Evolutionary conservation across 2,888 invertebrate genomes (phyloP), one percentile per base, ranked within the genome.

Genomic region (Drosophila emarginata): DNA sequence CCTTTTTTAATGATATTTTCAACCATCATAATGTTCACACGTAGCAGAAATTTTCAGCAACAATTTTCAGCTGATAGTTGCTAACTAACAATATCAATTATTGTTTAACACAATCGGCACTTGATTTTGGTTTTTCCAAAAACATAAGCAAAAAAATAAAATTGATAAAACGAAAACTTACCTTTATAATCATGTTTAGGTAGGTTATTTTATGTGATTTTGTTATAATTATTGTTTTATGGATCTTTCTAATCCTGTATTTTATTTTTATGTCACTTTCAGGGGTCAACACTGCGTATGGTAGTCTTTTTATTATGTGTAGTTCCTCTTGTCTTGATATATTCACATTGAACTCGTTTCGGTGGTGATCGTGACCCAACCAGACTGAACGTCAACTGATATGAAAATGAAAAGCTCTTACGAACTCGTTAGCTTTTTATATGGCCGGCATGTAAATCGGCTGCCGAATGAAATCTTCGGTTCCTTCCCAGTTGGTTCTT

Each of bases 391-490:
- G 83, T 80, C 77, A 68, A 71, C 72, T 87, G 71, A 81, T 79
- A 80, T 78, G 74, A 78, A 88, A 90, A 89, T 90, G 90, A 85
- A 84, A 78, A 83, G 83, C 78, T 69, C 67, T 61, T 64, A 59
- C 78, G 75, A 70, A 78, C 74, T 79, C 74, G 75, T 72, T 74
- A 79, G 89, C 86, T 88, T 81, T 89, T 54, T 45, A 45, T 90
- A 88, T 90, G 90, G 88, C 76, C 66, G 60, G 69, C 73, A 72
- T 72, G 71, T 64, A 79, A 80, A 72, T 75, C 62, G 15, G 15
- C 32, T 5, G 15, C 28, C 54, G 54, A 54, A 9, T 15, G 37
- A 18, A 23, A 53, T 36, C 54, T 9, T 50, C 39, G 14, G 40
- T 4, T 45, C 15, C 40, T 45, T 9, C 15, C 37, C 37, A 37